Conservation (phyloP, 2,113 vertebrate genomes). For the Fulmarus glacialis region DNA sequence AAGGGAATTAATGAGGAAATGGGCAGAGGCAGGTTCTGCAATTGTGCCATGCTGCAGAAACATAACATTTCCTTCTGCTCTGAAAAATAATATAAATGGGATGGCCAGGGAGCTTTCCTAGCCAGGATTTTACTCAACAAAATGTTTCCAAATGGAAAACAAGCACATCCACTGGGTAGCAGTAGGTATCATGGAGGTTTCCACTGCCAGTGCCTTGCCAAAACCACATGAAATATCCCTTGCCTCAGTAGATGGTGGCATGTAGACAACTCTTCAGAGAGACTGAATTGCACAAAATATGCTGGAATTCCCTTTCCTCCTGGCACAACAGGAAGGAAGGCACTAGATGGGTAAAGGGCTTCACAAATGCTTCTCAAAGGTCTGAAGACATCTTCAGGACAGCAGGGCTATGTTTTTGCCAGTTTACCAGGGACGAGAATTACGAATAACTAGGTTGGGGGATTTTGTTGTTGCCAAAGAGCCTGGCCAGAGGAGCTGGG, state of each 20-base stretch:
- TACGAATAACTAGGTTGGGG: not conserved
- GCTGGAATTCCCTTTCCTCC: not conserved
- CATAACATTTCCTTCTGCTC: slow-evolving; percentile 16
- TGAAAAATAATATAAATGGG: slow-evolving; percentile 33
- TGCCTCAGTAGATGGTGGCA: not conserved
- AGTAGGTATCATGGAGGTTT: slow-evolving; percentile 41
- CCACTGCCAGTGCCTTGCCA: not conserved
- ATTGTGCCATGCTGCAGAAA: slow-evolving; percentile 4
- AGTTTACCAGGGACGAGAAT: not conserved
- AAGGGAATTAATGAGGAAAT: slow-evolving; percentile 17
- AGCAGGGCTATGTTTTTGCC: not conserved
- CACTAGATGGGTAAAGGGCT: not conserved
- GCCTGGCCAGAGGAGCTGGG: slow-evolving; percentile 21
- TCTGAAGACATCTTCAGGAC: not conserved
- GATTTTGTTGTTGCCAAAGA: slow-evolving; percentile 20
- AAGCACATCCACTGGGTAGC: slow-evolving; percentile 18
- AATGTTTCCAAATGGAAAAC: slow-evolving; percentile 47
- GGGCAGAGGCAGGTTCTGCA: not conserved
- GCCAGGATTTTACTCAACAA: slow-evolving; percentile 34
- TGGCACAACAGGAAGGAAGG: not conserved
- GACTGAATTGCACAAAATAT: not conserved
- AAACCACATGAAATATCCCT: slow-evolving; percentile 38
- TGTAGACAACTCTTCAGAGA: not conserved
- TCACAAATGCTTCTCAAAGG: not conserved
- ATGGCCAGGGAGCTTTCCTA: slow-evolving; percentile 27